Evolutionary conservation across 2,888 invertebrate genomes (phyloP), one percentile per base, ranked within the genome.

Genomic region (Napeogenes sylphis): DNA sequence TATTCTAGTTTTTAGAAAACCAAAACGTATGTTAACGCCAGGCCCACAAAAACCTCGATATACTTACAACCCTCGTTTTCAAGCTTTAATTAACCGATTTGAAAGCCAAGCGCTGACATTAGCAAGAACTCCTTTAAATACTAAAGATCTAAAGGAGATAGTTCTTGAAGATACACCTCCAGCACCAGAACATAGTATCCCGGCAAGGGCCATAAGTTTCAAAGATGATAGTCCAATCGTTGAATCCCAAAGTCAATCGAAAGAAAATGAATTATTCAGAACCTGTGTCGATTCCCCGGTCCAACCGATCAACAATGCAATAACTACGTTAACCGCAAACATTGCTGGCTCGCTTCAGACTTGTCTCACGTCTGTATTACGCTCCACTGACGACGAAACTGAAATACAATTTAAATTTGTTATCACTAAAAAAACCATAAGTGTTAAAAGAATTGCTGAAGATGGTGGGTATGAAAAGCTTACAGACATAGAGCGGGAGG

Each of bases 351-450:
- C 89, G 0, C 70, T 90, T 5, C 86, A 90, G 68, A 83, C 80
- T 35, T 90, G 90, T 60, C 72, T 90, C 38, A 80, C 78, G 58
- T 79, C 86, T 2, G 87, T 84, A 13, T 68, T 90, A 57, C 79
- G 76, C 69, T 78, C 85, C 1, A 81, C 78, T 2, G 87, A 84
- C 57, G 87, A 87, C 51, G 88, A 89, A 70, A 90, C 90, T 0
- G 90, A 90, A 72, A 86, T 90, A 71, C 87, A 90, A 73, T 90
- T 90, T 64, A 87, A 90, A 76, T 90, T 90, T 71, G 81, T 86
- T 5, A 88, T 90, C 67, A 86, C 86, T 2, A 89, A 87, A 72
- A 88, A 80, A 72, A 88, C 81, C 70, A 84, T 89, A 13, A 84
- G 82, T 65, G 82, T 88, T 8, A 84, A 83, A 68, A 79, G 78